A percentile compares a stretch with the other conserved stretches of the same genome.
Conservation (phyloP, 2,888 invertebrate genomes). For the Platycheirus rosarum region DNA sequence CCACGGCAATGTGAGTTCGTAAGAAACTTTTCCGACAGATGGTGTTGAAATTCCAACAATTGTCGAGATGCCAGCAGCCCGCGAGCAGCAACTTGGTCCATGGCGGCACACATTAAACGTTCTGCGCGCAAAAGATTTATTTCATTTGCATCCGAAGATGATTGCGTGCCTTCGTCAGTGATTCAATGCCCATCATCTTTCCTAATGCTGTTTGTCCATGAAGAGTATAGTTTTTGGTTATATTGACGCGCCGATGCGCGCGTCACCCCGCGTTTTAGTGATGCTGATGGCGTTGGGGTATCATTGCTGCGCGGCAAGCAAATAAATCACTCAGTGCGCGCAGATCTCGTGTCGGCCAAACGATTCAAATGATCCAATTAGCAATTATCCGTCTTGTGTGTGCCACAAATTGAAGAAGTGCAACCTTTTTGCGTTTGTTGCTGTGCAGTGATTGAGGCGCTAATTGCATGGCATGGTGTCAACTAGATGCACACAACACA, state of each 20-base stretch:
- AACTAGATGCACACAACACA: slow-evolving; percentile 64
- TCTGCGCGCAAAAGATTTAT: slow-evolving; percentile 72
- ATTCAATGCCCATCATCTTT: slow-evolving; percentile 34
- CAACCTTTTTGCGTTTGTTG: slow-evolving; percentile 13
- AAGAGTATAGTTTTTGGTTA: background rate
- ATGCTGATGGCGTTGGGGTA: too few relatives aligned
- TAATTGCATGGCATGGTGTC: slow-evolving; percentile 74
- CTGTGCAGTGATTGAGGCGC: slow-evolving; percentile 64
- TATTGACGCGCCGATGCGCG: slow-evolving; percentile 62
- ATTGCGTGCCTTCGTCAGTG: slow-evolving; percentile 27
- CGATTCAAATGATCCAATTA: slow-evolving; percentile 73
- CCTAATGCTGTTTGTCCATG: slow-evolving; percentile 2
- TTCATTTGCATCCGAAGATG: slow-evolving; percentile 72
- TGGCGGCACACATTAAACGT: slow-evolving; percentile 66
- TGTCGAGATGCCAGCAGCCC: slow-evolving; percentile 47
- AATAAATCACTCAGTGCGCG: slow-evolving; percentile 66
- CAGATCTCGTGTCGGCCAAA: slow-evolving; percentile 43
- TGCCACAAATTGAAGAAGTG: slow-evolving; percentile 50
- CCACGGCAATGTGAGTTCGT: too few relatives aligned
- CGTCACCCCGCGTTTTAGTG: slow-evolving; percentile 40
- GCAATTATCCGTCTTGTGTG: slow-evolving; percentile 60
- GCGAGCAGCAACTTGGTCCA: background rate
- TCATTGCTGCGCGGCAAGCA: slow-evolving; percentile 42
- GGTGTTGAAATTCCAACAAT: slow-evolving; percentile 72
- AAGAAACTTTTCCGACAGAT: slow-evolving; percentile 57